Evolutionary conservation across 2,797 vertebrate species (phyloP), one percentile per base, ranked within the genome.

Genomic region (Amphiprion clarkii): DNA sequence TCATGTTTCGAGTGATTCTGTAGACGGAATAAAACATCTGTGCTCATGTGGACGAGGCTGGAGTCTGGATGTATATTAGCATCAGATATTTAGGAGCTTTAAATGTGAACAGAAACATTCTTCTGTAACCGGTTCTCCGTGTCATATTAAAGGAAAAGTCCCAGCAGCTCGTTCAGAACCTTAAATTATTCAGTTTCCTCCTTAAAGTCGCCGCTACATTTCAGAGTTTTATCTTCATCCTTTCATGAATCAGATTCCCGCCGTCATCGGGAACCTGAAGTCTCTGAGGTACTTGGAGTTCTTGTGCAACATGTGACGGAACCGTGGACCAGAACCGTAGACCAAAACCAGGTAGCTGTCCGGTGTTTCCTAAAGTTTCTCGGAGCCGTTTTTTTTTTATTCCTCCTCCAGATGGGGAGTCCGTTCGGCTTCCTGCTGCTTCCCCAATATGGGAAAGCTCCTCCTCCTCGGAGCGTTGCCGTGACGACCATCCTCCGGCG

Each of bases 381-480:
- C 33, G 36, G 71, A 31, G 12, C 51, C 12, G 55, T 48, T 60
- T 57, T 65, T 57, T 27, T 27, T 27, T 27, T 2, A 27, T 27
- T 27, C 27, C 27, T 27, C 27, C 55, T 58, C 36, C 57, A 17
- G 48, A 57, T 84, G 69, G 27, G 48, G 25, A 58, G 70, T 44
- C 65, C 14, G 55, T 65, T 54, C 1, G 51, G 60, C 69, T 69
- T 85, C 76, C 65, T 48, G 55, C 23, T 36, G 70, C 77, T 88
- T 92, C 83, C 93, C 90, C 93, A 94, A 94, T 92, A 90, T 94
- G 93, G 91, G 90, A 90, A 93, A 79, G 87, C 80, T 86, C 33
- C 80, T 40, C 81, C 55, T 85, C 46, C 81, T 60, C 63, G 56
- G 31, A 1, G 1, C 62, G 58, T 62, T 75, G 62, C 61, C 67